A percentile compares a stretch with the other conserved stretches of the same genome.
phyloP scores from a whole-genome alignment of 2,113 vertebrate genomes.

The Stegastes partitus region DNA sequence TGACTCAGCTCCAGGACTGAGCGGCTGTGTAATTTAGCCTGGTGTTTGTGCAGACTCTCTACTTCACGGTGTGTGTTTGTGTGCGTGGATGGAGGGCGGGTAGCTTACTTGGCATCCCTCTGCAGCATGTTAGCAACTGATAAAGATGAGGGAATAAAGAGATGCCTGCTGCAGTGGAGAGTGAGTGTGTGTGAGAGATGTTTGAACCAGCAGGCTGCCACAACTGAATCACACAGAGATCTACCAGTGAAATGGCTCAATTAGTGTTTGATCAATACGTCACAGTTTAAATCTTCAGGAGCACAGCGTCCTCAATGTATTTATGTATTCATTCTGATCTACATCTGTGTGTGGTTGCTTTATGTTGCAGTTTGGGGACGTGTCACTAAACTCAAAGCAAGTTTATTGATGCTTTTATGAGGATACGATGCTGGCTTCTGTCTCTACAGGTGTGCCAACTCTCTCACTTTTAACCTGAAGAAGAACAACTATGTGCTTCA shows the following conservation, averaged over 20 bases:
- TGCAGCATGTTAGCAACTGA: conserved; percentile 63
- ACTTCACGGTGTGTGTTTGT: conserved; percentile 14
- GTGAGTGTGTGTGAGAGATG: conserved; percentile 3
- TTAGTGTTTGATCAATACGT: conserved; percentile 13
- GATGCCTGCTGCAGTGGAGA: conserved; percentile 11
- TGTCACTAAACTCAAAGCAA: too few relatives aligned
- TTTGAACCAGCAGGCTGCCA: conserved; percentile 2
- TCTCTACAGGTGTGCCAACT: too few relatives aligned
- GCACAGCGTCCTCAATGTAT: too few relatives aligned
- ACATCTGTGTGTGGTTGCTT: too few relatives aligned
- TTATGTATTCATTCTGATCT: too few relatives aligned
- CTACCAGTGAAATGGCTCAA: conserved; percentile 11
- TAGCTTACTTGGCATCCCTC: conserved; percentile 57
- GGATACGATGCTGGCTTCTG: too few relatives aligned
- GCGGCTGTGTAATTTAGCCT: conserved; percentile 9
- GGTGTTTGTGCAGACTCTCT: background rate
- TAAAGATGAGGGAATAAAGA: conserved; percentile 56
- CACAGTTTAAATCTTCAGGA: background rate
- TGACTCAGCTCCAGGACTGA: background rate
- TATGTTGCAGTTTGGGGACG: too few relatives aligned
- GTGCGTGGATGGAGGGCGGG: conserved; percentile 14
- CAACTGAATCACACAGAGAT: background rate
- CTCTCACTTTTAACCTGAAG: too few relatives aligned
- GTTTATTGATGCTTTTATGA: too few relatives aligned
- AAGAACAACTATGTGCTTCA: too few relatives aligned